A percentile compares a stretch with the other conserved stretches of the same genome.
phyloP scores from a whole-genome alignment of 2,888 invertebrate genomes.

The Cosmorhoe ocellata region DNA sequence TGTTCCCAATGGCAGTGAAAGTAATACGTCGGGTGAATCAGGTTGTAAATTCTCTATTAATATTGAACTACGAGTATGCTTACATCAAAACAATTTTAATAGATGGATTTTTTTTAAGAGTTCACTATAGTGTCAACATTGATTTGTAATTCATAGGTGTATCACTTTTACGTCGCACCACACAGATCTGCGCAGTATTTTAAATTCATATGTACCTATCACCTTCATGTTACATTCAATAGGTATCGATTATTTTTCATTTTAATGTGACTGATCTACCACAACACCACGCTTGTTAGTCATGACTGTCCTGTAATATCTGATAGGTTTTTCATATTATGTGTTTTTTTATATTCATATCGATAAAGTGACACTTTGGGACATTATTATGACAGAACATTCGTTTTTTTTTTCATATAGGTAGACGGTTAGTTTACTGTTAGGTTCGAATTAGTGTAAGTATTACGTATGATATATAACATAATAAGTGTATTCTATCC shows the following conservation, averaged over 20 bases:
- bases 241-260: slow-evolving; percentile 12
- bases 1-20: slow-evolving; percentile 3
- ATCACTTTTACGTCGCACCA: slow-evolving; percentile 19
- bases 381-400: too few species aligned
- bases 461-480: too few species aligned
- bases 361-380: too few species aligned
- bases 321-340: not conserved
- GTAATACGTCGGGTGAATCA: slow-evolving; percentile 9
- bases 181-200: slow-evolving; percentile 42
- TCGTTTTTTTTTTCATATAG: too few species aligned
- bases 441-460: too few species aligned
- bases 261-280: slow-evolving; percentile 32
- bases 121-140: too few species aligned
- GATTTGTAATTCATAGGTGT: not conserved
- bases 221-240: slow-evolving; percentile 54
- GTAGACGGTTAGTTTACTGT: too few species aligned
- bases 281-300: slow-evolving; percentile 14
- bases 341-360: too few species aligned
- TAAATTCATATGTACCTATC: slow-evolving; percentile 43
- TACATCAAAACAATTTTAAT: too few species aligned
- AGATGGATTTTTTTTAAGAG: too few species aligned
- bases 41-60: not conserved
- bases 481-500: too few species aligned
- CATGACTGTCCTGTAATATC: slow-evolving; percentile 5
- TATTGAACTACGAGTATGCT: too few species aligned